phyloP scores from a whole-genome alignment of 2,888 invertebrate genomes.

The Gandaritis pyraliata region DNA sequence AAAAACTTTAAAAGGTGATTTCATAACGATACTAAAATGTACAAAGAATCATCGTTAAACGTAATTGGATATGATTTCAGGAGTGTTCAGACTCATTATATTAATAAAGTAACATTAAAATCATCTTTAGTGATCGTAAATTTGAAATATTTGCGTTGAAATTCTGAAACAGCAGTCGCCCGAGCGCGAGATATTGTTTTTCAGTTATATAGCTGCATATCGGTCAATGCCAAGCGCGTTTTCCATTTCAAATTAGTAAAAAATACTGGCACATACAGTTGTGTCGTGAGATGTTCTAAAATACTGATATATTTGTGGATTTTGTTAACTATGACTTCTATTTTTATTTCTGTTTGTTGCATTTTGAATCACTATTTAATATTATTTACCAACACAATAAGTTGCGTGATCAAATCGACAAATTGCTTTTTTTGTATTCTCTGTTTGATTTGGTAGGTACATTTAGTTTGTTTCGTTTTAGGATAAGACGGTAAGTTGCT shows the following conservation, averaged over 20 bases:
- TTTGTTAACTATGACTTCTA: not conserved
- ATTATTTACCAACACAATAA: too few relatives aligned
- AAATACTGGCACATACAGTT: conserved; percentile 25
- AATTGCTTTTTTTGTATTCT: too few relatives aligned
- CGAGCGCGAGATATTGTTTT: conserved; percentile 64
- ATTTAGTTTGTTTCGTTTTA: too few relatives aligned
- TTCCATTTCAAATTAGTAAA: conserved; percentile 65
- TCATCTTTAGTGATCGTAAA: conserved; percentile 40
- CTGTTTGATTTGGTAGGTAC: too few relatives aligned
- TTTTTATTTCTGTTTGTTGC: too few relatives aligned
- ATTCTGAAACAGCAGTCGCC: conserved; percentile 29
- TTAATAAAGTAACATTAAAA: conserved; percentile 43
- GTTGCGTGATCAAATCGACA: too few relatives aligned
- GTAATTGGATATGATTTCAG: conserved; percentile 41
- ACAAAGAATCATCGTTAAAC: conserved; percentile 26
- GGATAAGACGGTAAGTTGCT: too few relatives aligned
- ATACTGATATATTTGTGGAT: not conserved
- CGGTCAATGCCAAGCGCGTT: conserved; percentile 76
- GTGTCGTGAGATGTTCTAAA: not conserved
- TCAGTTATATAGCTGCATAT: conserved; percentile 57
- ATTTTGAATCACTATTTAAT: too few relatives aligned
- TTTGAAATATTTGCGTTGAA: conserved; percentile 35
- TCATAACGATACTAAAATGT: conserved; percentile 8
- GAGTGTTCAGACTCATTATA: conserved; percentile 40
- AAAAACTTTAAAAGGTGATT: not conserved